These are phyloP conservation scores for Megalops atlanticus DNA, from an alignment of 2,113 vertebrate species.

Conservation along the genomic window DNA sequence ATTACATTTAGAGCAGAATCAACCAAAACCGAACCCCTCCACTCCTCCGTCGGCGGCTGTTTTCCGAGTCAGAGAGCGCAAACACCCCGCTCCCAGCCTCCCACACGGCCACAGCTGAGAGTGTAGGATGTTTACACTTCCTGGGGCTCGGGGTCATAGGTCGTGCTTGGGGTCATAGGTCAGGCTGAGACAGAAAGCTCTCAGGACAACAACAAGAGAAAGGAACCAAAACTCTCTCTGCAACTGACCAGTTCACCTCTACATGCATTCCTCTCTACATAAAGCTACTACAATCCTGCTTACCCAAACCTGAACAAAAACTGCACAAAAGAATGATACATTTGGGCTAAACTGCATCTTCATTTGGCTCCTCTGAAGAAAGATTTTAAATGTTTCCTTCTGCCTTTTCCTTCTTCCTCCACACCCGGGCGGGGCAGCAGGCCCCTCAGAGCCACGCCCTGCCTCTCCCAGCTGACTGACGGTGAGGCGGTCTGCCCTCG, in stretches of 20 bases:
- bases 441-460: no score
- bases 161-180: slow-evolving; percentile 40
- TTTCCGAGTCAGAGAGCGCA: slow-evolving; percentile 88
- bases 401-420: no score
- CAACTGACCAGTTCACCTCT: not conserved
- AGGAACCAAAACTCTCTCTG: not conserved
- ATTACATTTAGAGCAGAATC: not conserved
- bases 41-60: slow-evolving; percentile 48
- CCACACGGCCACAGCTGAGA: slow-evolving; percentile 88
- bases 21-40: not conserved
- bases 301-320: not conserved
- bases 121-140: slow-evolving; percentile 99
- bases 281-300: not conserved
- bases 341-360: not conserved
- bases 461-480: no score
- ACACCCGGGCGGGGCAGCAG: no score
- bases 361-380: not conserved
- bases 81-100: slow-evolving; percentile 98
- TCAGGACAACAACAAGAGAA: slow-evolving; percentile 11
- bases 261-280: not conserved
- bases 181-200: slow-evolving; percentile 20
- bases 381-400: not conserved
- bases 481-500: no score
- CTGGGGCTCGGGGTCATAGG: slow-evolving; percentile 74
- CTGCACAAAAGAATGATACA: no score